Evolutionary conservation across 2,113 vertebrate species (phyloP).

Genomic region (Peromyscus leucopus): DNA sequence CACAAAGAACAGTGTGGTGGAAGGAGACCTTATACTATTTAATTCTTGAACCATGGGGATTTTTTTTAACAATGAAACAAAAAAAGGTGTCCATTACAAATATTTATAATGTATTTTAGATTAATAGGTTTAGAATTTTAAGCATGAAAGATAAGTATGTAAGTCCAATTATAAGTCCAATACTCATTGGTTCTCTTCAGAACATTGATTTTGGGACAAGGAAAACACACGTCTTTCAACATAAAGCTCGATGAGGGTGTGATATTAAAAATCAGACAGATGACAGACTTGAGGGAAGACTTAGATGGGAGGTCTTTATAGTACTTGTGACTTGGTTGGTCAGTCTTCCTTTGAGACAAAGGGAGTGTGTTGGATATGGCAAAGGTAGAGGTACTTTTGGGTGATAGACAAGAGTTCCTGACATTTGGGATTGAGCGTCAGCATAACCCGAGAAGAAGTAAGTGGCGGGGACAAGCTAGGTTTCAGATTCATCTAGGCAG

Average conservation of each 20-base stretch:
- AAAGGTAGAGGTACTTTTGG: background rate
- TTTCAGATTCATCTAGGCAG: slow-evolving; percentile 65
- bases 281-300: background rate
- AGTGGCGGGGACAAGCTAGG: background rate
- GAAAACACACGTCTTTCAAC: background rate
- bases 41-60: background rate
- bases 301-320: background rate
- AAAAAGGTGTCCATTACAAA: slow-evolving; percentile 7
- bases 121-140: slow-evolving; percentile 53
- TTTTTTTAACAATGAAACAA: slow-evolving; percentile 29
- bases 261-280: background rate
- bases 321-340: background rate
- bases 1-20: background rate
- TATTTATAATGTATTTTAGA: slow-evolving; percentile 17
- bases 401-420: background rate
- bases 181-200: background rate
- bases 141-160: background rate
- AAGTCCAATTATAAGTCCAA: background rate
- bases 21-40: background rate
- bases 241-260: background rate
- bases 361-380: background rate
- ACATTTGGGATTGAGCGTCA: background rate
- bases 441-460: background rate
- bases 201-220: background rate
- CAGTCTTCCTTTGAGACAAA: background rate